phyloP scores from a whole-genome alignment of 2,888 invertebrate genomes.

The Coenonympha glycerion region DNA sequence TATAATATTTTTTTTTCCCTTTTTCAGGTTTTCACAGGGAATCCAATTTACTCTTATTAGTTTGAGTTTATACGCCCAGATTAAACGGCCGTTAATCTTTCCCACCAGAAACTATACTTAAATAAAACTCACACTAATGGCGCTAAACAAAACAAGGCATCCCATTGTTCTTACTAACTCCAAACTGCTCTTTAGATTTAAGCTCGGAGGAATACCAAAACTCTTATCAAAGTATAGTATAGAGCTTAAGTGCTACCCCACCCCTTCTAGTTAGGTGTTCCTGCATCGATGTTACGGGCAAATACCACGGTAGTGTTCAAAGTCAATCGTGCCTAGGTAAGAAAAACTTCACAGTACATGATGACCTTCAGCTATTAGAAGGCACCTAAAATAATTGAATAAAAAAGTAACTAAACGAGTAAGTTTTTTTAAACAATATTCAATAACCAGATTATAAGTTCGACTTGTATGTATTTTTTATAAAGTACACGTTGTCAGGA shows the following conservation, averaged over 20 bases:
- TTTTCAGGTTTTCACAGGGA: too few relatives aligned
- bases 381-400: too few relatives aligned
- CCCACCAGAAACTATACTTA: neutral
- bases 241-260: conserved; percentile 14
- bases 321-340: neutral
- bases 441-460: too few relatives aligned
- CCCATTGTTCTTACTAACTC: conserved; percentile 1
- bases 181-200: conserved; percentile 6
- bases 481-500: too few relatives aligned
- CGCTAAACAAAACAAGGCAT: neutral
- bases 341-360: too few relatives aligned
- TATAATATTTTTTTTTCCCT: too few relatives aligned
- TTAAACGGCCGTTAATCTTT: neutral
- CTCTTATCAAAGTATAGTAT: conserved; percentile 19
- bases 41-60: too few relatives aligned
- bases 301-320: neutral
- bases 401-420: too few relatives aligned
- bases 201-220: conserved; percentile 3
- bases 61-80: neutral
- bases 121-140: neutral
- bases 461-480: too few relatives aligned
- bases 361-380: too few relatives aligned
- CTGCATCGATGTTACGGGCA: neutral
- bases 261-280: conserved; percentile 10
- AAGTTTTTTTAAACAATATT: too few relatives aligned